phyloP scores from a whole-genome alignment of 92 coral and sea anemone species.

The Actinernus sp. region DNA sequence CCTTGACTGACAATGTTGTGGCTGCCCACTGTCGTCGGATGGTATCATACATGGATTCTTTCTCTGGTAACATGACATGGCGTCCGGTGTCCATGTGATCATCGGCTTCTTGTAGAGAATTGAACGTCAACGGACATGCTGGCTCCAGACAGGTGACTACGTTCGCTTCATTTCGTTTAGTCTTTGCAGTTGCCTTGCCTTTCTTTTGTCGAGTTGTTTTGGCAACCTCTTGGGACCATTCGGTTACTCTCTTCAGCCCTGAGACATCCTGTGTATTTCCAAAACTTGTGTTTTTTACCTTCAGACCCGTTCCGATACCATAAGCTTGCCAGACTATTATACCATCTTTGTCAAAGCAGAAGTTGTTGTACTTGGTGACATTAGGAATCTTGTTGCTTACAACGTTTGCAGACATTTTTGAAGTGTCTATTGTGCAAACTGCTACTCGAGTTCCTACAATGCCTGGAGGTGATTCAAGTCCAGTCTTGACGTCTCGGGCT shows the following conservation, averaged over 20 bases:
- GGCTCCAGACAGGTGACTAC: slow-evolving; percentile 34
- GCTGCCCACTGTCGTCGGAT: slow-evolving; percentile 38
- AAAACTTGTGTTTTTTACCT: slow-evolving; percentile 1
- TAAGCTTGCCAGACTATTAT: slow-evolving; percentile 50
- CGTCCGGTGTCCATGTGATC: slow-evolving; percentile 45
- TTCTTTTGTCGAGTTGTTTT: slow-evolving; percentile 4
- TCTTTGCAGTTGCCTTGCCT: slow-evolving; percentile 13
- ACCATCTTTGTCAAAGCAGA: slow-evolving; percentile 14
- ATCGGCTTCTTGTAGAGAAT: slow-evolving; percentile 46
- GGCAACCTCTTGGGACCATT: slow-evolving; percentile 18
- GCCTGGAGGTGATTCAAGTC: slow-evolving; percentile 39
- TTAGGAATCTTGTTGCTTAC: slow-evolving; percentile 41
- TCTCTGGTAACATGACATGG: slow-evolving; percentile 29
- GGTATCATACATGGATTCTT: slow-evolving; percentile 32
- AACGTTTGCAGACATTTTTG: slow-evolving; percentile 14
- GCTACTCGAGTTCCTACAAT: slow-evolving; percentile 23
- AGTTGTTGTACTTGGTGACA: slow-evolving; percentile 28
- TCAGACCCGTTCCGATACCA: slow-evolving; percentile 31
- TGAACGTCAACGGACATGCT: slow-evolving; percentile 37
- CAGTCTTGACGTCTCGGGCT: slow-evolving; percentile 39
- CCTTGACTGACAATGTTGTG: slow-evolving; percentile 29
- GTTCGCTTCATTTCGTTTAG: slow-evolving; percentile 4
- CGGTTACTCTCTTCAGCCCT: slow-evolving; percentile 34
- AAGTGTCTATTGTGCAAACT: slow-evolving; percentile 15
- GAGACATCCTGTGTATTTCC: slow-evolving; percentile 32